Percentiles rank a stretch among this genome's conserved stretches.
Evolutionary conservation across 2,113 vertebrate species (phyloP).

Genomic region (Tragulus kanchil): DNA sequence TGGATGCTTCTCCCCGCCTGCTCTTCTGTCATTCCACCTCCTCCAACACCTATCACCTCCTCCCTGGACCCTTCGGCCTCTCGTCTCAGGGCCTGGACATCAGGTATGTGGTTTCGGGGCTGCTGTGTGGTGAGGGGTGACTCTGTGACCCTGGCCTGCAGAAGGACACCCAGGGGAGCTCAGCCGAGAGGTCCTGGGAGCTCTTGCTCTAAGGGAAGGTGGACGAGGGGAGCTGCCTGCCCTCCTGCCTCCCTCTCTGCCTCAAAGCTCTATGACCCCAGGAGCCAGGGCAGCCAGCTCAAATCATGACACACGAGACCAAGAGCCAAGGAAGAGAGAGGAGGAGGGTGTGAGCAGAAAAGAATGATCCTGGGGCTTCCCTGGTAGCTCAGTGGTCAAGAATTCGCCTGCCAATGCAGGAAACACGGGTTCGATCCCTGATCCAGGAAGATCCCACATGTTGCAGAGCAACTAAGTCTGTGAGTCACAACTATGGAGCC

Average conservation of each 20-base stretch:
- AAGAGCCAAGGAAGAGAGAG: neutral
- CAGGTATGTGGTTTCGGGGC: neutral
- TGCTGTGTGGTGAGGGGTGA: neutral
- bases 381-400: no score
- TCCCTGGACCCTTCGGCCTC: neutral
- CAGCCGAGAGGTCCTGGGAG: neutral
- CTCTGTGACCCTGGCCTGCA: neutral
- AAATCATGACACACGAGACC: neutral
- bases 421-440: no score
- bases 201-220: neutral
- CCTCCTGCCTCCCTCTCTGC: neutral
- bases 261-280: neutral
- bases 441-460: no score
- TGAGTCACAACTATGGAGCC: no score
- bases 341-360: neutral
- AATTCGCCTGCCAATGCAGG: no score
- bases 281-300: neutral
- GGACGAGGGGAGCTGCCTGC: neutral
- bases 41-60: rapidly evolving
- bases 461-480: no score
- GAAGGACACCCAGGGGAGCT: neutral
- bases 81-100: neutral
- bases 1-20: neutral
- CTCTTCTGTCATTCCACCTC: neutral
- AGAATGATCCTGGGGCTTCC: no score